A percentile compares a stretch with the other conserved stretches of the same genome.
phyloP scores from a whole-genome alignment of 2,113 vertebrate species.

The Puntigrus tetrazona region DNA sequence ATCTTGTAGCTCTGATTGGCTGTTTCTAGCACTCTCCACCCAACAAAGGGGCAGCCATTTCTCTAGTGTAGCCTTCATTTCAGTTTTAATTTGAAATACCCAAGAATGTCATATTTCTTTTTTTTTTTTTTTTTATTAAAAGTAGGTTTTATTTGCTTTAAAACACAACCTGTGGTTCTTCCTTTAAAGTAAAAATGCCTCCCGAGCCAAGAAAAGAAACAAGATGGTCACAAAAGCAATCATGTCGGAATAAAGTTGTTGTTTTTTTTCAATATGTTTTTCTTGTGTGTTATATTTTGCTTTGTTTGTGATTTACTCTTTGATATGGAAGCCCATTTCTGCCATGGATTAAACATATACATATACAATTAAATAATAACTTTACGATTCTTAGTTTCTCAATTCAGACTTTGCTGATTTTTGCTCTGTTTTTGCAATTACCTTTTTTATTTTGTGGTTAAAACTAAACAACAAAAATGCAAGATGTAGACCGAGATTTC shows the following conservation, averaged over 20 bases:
- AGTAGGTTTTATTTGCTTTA: constrained; percentile 48
- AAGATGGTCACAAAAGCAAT: constrained; percentile 67
- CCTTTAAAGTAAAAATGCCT: constrained; percentile 56
- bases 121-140: neutral
- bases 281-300: constrained; percentile 53
- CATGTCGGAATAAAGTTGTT: constrained; percentile 78
- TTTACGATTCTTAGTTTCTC: too few relatives aligned
- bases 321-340: neutral
- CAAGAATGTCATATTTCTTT: constrained; percentile 48
- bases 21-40: constrained; percentile 41
- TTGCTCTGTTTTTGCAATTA: too few relatives aligned
- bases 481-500: neutral
- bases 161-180: constrained; percentile 61
- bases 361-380: too few relatives aligned
- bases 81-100: constrained; percentile 58
- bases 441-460: neutral
- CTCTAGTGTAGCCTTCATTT: constrained; percentile 71
- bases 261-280: constrained; percentile 66
- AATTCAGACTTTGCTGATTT: too few relatives aligned
- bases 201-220: constrained; percentile 53
- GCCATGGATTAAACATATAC: neutral
- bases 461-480: neutral
- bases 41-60: constrained; percentile 58
- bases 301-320: neutral
- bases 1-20: constrained; percentile 37